A percentile compares a stretch with the other conserved stretches of the same genome.
These are phyloP conservation scores for Sesamia inferens DNA, from an alignment of 2,888 invertebrate species.

Conservation along the genomic window DNA sequence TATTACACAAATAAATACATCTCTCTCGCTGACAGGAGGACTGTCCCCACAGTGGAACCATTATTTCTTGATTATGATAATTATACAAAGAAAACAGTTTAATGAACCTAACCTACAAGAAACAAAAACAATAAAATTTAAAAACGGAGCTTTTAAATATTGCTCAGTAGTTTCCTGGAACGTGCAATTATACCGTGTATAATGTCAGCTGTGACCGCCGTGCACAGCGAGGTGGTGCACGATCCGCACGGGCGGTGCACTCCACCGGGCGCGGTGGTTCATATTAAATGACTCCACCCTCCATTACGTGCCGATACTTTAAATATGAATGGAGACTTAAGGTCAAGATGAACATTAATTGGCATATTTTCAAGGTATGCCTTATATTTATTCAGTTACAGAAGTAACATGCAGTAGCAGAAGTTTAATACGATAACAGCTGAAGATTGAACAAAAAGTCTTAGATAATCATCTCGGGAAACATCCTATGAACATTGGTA, in stretches of 20 bases:
- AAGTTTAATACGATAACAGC: not conserved
- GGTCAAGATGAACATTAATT: constrained; percentile 25
- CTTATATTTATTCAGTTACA: not conserved
- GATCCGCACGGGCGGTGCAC: constrained; percentile 28
- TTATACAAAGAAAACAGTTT: not conserved
- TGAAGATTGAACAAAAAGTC: not conserved
- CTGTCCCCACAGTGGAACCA: not conserved
- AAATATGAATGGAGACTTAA: constrained; percentile 47
- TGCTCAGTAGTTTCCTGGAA: constrained; percentile 14
- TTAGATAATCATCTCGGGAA: no score
- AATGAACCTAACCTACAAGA: not conserved
- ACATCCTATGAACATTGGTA: not conserved
- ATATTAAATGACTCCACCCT: constrained; percentile 39
- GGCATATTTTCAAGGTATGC: not conserved
- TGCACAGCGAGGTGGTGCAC: constrained; percentile 23
- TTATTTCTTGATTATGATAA: not conserved
- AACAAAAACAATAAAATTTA: constrained; percentile 6
- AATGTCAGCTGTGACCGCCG: constrained; percentile 34
- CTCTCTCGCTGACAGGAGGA: not conserved
- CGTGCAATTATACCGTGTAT: constrained; percentile 45
- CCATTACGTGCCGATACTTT: constrained; percentile 15
- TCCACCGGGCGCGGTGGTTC: not conserved
- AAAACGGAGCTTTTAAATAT: constrained; percentile 14
- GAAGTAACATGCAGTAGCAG: not conserved
- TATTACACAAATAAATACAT: not conserved